Evolutionary conservation across 2,113 vertebrate genomes (phyloP), one percentile per base, ranked within the genome.

Genomic region (Catharus bicknelli): DNA sequence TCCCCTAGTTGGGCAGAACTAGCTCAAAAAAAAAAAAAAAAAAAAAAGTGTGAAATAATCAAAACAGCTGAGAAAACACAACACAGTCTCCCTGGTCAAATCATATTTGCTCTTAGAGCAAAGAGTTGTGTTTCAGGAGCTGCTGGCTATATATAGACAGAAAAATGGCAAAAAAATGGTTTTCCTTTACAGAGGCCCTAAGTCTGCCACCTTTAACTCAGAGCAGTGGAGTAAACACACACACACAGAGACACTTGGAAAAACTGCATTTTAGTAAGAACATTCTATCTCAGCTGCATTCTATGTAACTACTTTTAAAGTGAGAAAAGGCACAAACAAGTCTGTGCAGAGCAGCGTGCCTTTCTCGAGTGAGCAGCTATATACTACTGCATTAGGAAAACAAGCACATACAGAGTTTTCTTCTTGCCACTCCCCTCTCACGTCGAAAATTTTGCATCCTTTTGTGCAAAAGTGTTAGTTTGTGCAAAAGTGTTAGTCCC

Each of bases 51-150:
- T 93, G 74, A 94, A 96, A 88, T 74, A 93, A 93, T 89, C 51
- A 86, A 96, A 95, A 83, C 96, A 94, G 95, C 96, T 95, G 96
- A 94, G 85, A 95, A 95, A 96, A 94, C 85, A 95, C 36, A 76
- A 74, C 17, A 53, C 15, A 53, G 48, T 88, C 87, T 96, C 95
- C 43, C 50, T 81, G 64, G 85, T 94, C 86, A 93, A 95, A 91
- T 86, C 43, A 34, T 90, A 67, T 53, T 83, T 88, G 38, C 45
- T 87, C 38, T 66, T 83, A 59, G 93, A 91, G 40, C 36, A 85
- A 72, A 62, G 59, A 86, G 13, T 12, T 90, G 53, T 78, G 48
- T 45, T 72, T 80, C 2, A 3, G 80, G 76, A 88, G 57, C 75
- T 80, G 51, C 78, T 93, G 70, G 29, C 55, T 90, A 25, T 30